phyloP scores from a whole-genome alignment of 2,888 invertebrate species.

The Drosophila nr. medialis region DNA sequence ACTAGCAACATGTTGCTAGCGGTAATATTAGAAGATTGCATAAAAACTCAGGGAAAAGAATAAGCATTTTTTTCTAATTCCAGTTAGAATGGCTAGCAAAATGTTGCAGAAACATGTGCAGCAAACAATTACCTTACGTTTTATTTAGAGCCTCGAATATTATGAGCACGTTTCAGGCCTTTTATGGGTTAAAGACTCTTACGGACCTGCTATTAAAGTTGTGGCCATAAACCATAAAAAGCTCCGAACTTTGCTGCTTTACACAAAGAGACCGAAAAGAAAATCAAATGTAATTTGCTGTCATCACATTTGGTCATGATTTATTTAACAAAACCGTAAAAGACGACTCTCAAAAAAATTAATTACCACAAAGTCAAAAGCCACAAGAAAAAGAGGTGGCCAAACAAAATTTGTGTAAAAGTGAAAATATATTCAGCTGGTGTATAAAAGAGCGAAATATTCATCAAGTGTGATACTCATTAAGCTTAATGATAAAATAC shows the following conservation, averaged over 20 bases:
- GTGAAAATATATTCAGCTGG: conserved; percentile 59
- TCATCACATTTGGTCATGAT: conserved; percentile 55
- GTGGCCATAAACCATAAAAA: conserved; percentile 36
- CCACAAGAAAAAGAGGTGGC: conserved; percentile 22
- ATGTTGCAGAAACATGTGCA: conserved; percentile 18
- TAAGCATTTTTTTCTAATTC: neutral
- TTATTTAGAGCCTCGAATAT: conserved; percentile 45
- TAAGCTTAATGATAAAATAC: conserved; percentile 1
- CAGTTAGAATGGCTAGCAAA: conserved; percentile 1
- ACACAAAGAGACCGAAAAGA: conserved; percentile 54
- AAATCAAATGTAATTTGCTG: conserved; percentile 66
- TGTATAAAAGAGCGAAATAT: conserved; percentile 1
- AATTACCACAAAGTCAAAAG: conserved; percentile 61
- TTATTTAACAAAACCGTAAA: conserved; percentile 53
- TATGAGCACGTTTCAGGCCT: conserved; percentile 55
- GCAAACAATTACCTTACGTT: conserved; percentile 11
- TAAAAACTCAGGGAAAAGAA: neutral
- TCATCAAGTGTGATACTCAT: conserved; percentile 3
- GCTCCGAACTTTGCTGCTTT: conserved; percentile 35
- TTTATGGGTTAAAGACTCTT: conserved; percentile 57
- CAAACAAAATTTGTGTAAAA: conserved; percentile 61
- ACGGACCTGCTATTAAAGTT: conserved; percentile 41
- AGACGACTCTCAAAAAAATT: conserved; percentile 51
- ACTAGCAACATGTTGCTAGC: conserved; percentile 29
- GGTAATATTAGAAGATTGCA: neutral